phyloP scores from a whole-genome alignment of 2,888 invertebrate species.

The Tuta absoluta region DNA sequence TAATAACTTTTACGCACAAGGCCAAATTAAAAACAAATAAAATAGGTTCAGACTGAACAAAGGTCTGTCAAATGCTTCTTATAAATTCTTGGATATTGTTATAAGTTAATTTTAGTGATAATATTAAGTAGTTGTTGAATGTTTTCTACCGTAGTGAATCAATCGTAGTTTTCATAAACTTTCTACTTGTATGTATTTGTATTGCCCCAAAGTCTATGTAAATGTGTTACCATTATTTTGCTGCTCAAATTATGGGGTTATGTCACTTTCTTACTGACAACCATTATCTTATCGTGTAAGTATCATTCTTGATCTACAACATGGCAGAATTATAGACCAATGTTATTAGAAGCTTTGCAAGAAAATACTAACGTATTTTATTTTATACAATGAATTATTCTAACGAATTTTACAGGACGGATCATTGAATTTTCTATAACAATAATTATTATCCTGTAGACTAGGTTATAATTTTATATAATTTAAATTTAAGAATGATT shows the following conservation, averaged over 20 bases:
- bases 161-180: slow-evolving; percentile 36
- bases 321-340: not conserved
- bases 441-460: slow-evolving; percentile 51
- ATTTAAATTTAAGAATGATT: slow-evolving; percentile 46
- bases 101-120: slow-evolving; percentile 35
- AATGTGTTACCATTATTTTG: slow-evolving; percentile 17
- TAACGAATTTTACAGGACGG: slow-evolving; percentile 55
- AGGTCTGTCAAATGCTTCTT: not conserved
- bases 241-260: slow-evolving; percentile 3
- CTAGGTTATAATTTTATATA: slow-evolving; percentile 42
- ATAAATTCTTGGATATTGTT: slow-evolving; percentile 35
- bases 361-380: slow-evolving; percentile 15
- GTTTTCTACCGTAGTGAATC: slow-evolving; percentile 58
- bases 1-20: not conserved
- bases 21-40: slow-evolving; percentile 4
- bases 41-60: not conserved
- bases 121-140: slow-evolving; percentile 55
- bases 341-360: not conserved
- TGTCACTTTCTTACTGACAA: not conserved
- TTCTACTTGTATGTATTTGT: slow-evolving; percentile 34
- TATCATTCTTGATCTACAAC: not conserved
- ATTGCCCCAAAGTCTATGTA: not conserved
- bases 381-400: slow-evolving; percentile 54
- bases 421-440: slow-evolving; percentile 40
- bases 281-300: not conserved